Base-by-base conservation (phyloP, 2,888 invertebrate genomes). In the Pristionchus entomophagus region DNA sequence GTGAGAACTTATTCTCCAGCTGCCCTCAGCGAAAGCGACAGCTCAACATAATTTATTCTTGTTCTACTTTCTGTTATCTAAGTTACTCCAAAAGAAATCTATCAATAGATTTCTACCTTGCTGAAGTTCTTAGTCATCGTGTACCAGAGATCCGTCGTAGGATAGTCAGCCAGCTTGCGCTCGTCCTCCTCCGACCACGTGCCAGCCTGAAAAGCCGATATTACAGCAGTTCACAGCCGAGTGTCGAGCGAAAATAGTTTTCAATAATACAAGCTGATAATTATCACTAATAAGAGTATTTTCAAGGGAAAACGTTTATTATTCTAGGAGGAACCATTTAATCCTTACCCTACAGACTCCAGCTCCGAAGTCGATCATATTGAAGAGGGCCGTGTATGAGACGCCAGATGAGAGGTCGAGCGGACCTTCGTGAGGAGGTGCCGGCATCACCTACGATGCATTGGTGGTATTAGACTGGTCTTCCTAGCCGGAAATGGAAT, bases 331-430 rank as follows among this genome's bases (percentile, higher is more conserved):
- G 35, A 4, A n/a, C n/a, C n/a, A n/a, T n/a, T n/a, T n/a, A 5
- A 14, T 69, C 32, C 49, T 35, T 29, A 84, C 84, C 65, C 38
- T 65, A 35, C 26, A n/a, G 8, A 69, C 73, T 65, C 94, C 94
- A 26, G 92, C 93, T 6, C 94, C 94, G 84, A 92, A 94, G 88
- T 94, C 93, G n/a, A 94, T 88, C 19, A 93, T 87, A 86, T 94
- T 94, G 89, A 90, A 94, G 65, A 93, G 80, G 26, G 89, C 87
- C 6, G 93, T 94, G 88, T 92, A 93, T 26, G 90, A 91, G n/a
- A 88, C 88, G 6, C 89, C 92, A n/a, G 90, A 85, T 65, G 90
- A 89, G 1, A 92, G 86, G 82, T 89, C 88, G 6, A 89, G 87
- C 4, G 91, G 90, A 49, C 87, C 87, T 4, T 89, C 88, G 86